Evolutionary conservation across 2,888 invertebrate species (phyloP), one percentile per base, ranked within the genome.

Genomic region (Trichogramma evanescens): DNA sequence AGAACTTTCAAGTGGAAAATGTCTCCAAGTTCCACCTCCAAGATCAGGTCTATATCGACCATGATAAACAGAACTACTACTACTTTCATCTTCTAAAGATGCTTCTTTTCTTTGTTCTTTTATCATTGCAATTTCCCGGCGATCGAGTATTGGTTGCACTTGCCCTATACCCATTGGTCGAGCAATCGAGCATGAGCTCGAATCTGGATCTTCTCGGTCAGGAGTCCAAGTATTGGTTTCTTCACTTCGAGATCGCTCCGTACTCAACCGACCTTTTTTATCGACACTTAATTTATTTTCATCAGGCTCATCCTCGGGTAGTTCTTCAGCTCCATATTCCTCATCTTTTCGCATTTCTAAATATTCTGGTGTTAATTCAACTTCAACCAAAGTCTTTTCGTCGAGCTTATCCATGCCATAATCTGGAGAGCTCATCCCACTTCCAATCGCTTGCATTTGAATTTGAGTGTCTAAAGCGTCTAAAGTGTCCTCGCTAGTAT

Each of bases 1-100:
- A 55, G 91, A 91, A 72, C 91, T 91, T 72, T 91, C 91, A 10
- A 92, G 84, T 38, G 91, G 87, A 73, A 91, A 92, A 4, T 90
- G 88, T 69, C 88, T 85, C 89, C 91, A 91, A 0, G 91, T 90
- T 4, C 89, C 87, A 73, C 87, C 89, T 54, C 88, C 80, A 57
- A 89, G 80, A 72, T 90, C 90, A 72, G 85, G 82, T 53, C 81
- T 79, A 4, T 77, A 79, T 41, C 82, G 64, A 79, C 86, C 63
- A 1, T 69, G 69, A 39, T 69, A 70, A 2, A 69, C 67, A 4
- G 69, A 69, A 52, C 70, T 72, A 49, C 69, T 70, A 45, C 71
- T 72, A 52, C 73, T 76, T 50, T 76, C 77, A 8, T 76, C 76
- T 49, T 75, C 69, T 4, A 72, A 62, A 0, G 72, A 71, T 4